Evolutionary conservation across 1,140 invertebrate species (phyloP), one percentile per base, ranked within the genome.

Genomic region (Samia ricini): DNA sequence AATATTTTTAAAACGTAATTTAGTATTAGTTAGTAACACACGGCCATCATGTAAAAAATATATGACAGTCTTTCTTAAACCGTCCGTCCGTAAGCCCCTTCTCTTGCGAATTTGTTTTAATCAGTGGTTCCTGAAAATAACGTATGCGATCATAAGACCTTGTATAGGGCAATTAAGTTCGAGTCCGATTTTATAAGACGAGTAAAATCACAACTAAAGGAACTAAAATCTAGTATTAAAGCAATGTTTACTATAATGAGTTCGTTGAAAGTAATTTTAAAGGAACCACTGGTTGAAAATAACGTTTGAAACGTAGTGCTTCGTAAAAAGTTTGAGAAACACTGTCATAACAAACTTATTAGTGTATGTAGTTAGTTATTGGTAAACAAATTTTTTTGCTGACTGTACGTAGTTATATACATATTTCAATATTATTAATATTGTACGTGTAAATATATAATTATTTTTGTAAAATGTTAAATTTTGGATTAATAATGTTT

Each of bases 401-500:
- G 48, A 60, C 24, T 52, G 59, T 60, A 60, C 21, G 56, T 58
- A 42, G 51, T 52, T 52, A 52, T 42, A 26, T 56, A 26, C 48
- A 33, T 51, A 54, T 55, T 20, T 61, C 18, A 22, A 52, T 23
- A 23, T 19, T 63, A 63, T 15, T 55, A 59, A 36, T 33, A 56
- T 60, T 66, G 72, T 76, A 76, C 69, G 73, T 86, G 83, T 86
- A 84, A 84, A 86, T 84, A 86, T 86, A 42, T 15, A 15, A 42
- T 42, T 42, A 86, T 86, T 86, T 86, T 86, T 86, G 81, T 86
- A 86, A 86, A 83, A 86, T 84, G 81, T 86, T 86, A 83, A 73
- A 81, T 79, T 81, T 85, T 85, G 77, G 66, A 83, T 84, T 83
- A 66, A 83, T 74, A 82, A 81, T 73, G 83, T 74, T 79, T 84